phyloP scores from a whole-genome alignment of 2,113 vertebrate species.

The Xenus cinereus region DNA sequence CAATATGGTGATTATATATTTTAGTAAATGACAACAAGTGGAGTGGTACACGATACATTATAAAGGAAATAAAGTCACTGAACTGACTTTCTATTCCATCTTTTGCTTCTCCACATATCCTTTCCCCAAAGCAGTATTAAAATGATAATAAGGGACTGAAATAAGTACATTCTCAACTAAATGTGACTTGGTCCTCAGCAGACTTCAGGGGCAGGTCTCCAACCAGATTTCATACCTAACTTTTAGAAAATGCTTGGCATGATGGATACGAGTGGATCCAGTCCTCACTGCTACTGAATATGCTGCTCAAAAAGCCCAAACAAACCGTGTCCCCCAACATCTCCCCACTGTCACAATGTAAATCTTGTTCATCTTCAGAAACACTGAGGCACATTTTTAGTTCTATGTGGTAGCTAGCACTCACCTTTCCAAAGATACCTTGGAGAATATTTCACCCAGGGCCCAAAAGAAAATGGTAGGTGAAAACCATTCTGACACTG shows the following conservation, averaged over 20 bases:
- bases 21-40: background rate
- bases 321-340: background rate
- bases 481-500: background rate
- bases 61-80: background rate
- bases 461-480: background rate
- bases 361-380: background rate
- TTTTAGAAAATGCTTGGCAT: background rate
- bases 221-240: background rate
- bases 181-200: background rate
- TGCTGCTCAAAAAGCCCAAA: background rate
- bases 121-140: background rate
- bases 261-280: background rate
- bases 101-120: background rate
- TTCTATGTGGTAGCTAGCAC: background rate
- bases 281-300: background rate
- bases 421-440: background rate
- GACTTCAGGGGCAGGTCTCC: background rate
- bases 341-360: background rate
- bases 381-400: background rate
- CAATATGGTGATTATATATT: background rate
- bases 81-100: background rate
- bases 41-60: background rate
- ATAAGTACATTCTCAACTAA: background rate
- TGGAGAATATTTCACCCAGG: background rate
- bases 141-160: background rate